A percentile compares a stretch with the other conserved stretches of the same genome.
phyloP scores from a whole-genome alignment of 1,140 invertebrate genomes.

The Aphaenogaster floridana region DNA sequence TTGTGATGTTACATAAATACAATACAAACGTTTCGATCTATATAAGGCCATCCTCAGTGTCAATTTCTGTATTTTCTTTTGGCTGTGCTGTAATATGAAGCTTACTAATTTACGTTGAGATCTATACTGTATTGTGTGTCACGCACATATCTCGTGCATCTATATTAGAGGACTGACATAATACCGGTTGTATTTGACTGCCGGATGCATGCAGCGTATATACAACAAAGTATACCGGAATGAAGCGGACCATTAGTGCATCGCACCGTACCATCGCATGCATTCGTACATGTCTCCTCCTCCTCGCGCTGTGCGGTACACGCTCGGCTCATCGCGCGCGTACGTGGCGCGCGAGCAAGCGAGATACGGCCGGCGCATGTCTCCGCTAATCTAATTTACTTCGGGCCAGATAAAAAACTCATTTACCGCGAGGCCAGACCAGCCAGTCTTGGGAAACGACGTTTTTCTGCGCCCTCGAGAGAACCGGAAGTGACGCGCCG shows the following conservation, averaged over 20 bases:
- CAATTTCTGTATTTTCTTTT: neutral
- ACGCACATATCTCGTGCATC: neutral
- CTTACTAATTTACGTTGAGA: neutral
- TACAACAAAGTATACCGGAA: conserved; percentile 16
- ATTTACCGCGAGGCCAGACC: conserved; percentile 74
- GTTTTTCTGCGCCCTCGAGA: conserved; percentile 39
- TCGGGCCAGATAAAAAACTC: conserved; percentile 78
- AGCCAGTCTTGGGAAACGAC: conserved; percentile 60
- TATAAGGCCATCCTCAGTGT: too few relatives aligned
- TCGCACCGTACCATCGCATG: conserved; percentile 40
- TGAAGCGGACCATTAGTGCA: conserved; percentile 44
- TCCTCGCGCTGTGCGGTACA: neutral
- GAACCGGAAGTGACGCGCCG: conserved; percentile 64
- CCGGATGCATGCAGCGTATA: neutral
- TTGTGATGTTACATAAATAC: too few relatives aligned
- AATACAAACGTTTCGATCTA: too few relatives aligned
- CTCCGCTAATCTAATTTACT: conserved; percentile 81
- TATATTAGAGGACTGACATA: conserved; percentile 24
- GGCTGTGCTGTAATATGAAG: too few relatives aligned
- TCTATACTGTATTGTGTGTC: neutral
- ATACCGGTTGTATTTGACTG: conserved; percentile 22
- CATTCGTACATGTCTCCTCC: conserved; percentile 18
- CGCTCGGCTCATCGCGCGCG: conserved; percentile 45
- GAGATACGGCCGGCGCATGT: conserved; percentile 75
- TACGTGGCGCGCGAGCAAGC: conserved; percentile 18